Percentiles rank a stretch among this genome's conserved stretches.
These are phyloP conservation scores for Pantherophis alleghaniensis DNA, from an alignment of 2,797 vertebrate species.

Conservation along the genomic window DNA sequence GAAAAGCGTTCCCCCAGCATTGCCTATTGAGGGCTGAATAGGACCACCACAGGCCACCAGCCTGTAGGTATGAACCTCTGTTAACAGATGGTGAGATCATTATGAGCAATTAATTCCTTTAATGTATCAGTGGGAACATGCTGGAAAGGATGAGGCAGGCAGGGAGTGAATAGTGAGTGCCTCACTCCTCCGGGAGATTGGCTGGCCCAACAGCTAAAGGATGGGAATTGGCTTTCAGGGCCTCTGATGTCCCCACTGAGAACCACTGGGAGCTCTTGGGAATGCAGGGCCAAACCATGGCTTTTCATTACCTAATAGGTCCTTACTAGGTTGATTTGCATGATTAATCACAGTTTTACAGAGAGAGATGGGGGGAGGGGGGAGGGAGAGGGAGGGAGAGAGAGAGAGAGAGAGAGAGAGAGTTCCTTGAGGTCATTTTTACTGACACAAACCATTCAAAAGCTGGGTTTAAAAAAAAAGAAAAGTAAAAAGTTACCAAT, in stretches of 20 bases:
- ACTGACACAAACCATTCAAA: constrained; percentile 55
- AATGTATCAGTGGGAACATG: constrained; percentile 96
- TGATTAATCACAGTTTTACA: constrained; percentile 69
- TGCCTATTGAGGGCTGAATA: constrained; percentile 86
- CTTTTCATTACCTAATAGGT: constrained; percentile 74
- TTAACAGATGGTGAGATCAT: constrained; percentile 99
- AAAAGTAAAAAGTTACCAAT: constrained; percentile 26
- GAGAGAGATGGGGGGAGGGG: no score
- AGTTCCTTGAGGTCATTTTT: constrained; percentile 54
- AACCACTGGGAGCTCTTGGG: constrained; percentile 72
- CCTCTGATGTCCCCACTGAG: constrained; percentile 50
- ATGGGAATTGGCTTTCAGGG: constrained; percentile 80
- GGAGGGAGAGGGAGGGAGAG: no score
- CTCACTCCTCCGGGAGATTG: constrained; percentile 68
- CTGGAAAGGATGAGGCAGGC: constrained; percentile 88
- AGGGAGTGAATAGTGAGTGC: constrained; percentile 75
- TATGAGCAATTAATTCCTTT: constrained; percentile 99
- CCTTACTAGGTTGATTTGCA: constrained; percentile 54
- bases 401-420: background rate
- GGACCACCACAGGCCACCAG: constrained; percentile 89
- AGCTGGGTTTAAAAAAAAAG: background rate
- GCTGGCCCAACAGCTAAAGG: constrained; percentile 67
- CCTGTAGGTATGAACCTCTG: constrained; percentile 91
- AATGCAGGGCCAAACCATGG: constrained; percentile 66
- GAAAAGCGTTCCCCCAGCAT: constrained; percentile 75